phyloP scores from a whole-genome alignment of 2,113 vertebrate species.

The Vidua macroura region DNA sequence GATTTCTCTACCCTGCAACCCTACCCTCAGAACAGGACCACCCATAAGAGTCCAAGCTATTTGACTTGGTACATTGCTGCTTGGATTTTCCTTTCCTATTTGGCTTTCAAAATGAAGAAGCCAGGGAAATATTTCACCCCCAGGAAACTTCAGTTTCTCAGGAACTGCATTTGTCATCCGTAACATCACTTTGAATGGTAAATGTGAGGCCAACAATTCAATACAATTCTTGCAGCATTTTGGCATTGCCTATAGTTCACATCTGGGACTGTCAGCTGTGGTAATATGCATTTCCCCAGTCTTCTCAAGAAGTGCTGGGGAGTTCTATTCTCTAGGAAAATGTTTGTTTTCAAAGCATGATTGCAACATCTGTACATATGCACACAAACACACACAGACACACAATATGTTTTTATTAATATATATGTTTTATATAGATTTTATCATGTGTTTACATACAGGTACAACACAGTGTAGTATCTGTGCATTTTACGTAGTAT shows the following conservation, averaged over 20 bases:
- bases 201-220: neutral
- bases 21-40: neutral
- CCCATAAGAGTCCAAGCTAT: neutral
- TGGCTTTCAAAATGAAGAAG: neutral
- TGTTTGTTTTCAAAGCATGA: neutral
- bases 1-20: neutral
- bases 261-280: neutral
- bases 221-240: neutral
- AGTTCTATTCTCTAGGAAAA: neutral
- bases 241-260: neutral
- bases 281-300: neutral
- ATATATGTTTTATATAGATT: neutral
- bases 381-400: neutral
- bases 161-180: neutral
- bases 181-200: neutral
- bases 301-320: neutral
- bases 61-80: neutral
- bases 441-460: neutral
- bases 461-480: neutral
- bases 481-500: neutral
- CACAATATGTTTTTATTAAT: neutral
- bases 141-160: neutral
- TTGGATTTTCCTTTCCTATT: neutral
- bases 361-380: neutral
- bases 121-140: neutral